Evolutionary conservation across 2,888 invertebrate species (phyloP).

Genomic region (Pteria penguin): DNA sequence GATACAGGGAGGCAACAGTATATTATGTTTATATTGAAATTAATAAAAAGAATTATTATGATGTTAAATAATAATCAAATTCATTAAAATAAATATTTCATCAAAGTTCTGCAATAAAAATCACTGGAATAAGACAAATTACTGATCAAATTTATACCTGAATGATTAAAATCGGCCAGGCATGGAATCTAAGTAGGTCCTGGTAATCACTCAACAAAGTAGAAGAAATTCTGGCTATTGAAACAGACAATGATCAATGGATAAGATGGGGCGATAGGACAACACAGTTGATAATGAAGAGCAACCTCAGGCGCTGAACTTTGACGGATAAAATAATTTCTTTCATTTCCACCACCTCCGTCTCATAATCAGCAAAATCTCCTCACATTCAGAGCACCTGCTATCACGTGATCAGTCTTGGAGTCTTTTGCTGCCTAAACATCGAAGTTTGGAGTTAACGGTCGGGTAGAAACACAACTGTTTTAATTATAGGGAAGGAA

Average conservation of each 20-base stretch:
- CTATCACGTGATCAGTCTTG: slow-evolving; percentile 17
- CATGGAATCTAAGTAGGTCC: not conserved
- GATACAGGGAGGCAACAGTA: not conserved
- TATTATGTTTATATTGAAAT: not conserved
- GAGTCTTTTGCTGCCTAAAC: not conserved
- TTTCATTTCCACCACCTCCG: slow-evolving; percentile 1
- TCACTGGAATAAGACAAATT: slow-evolving; percentile 11
- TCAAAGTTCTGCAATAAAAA: not conserved
- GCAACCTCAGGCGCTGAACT: not conserved
- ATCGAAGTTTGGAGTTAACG: not conserved
- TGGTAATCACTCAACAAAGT: not conserved
- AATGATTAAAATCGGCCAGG: not conserved
- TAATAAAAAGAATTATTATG: not conserved
- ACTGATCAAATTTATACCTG: not conserved
- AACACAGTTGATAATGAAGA: slow-evolving; percentile 4
- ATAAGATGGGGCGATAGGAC: slow-evolving; percentile 1
- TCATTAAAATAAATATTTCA: not conserved
- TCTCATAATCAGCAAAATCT: not conserved
- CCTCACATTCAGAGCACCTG: slow-evolving; percentile 12
- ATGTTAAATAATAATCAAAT: not conserved
- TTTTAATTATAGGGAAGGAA: slow-evolving; percentile 6
- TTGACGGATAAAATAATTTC: not conserved
- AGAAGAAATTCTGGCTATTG: not conserved
- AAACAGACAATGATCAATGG: not conserved
- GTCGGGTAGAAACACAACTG: not conserved